Conservation (phyloP, 2,888 invertebrate genomes). For the Andrena chrysosceles region DNA sequence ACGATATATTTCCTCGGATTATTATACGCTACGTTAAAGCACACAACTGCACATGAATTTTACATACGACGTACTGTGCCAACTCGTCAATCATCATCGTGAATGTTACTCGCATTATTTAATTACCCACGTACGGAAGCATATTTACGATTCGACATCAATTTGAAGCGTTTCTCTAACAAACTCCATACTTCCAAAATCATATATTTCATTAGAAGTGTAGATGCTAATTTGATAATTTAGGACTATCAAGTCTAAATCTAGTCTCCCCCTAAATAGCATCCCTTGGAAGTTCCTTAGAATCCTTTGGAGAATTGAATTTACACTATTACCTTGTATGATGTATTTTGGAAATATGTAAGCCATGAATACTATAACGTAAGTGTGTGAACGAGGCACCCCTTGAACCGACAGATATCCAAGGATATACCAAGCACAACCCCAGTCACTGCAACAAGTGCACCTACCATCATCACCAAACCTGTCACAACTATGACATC, state of each 20-base stretch:
- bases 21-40: constrained; percentile 17
- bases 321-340: constrained; percentile 62
- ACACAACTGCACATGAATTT: constrained; percentile 9
- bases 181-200: constrained; percentile 34
- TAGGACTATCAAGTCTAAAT: constrained; percentile 59
- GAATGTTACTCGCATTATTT: constrained; percentile 54
- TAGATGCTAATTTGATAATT: constrained; percentile 54
- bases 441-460: constrained; percentile 84
- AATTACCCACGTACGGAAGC: constrained; percentile 44
- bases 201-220: constrained; percentile 53
- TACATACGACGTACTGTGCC: constrained; percentile 47
- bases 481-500: constrained; percentile 79
- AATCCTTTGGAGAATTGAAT: constrained; percentile 50
- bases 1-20: neutral
- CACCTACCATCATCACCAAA: constrained; percentile 84
- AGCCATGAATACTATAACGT: constrained; percentile 67
- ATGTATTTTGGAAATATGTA: constrained; percentile 69
- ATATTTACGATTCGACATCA: constrained; percentile 42
- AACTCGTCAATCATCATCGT: constrained; percentile 45
- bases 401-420: constrained; percentile 86
- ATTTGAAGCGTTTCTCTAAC: constrained; percentile 52
- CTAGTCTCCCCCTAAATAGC: constrained; percentile 56
- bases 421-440: constrained; percentile 86
- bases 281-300: constrained; percentile 55
- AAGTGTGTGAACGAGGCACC: constrained; percentile 83